Evolutionary conservation across 2,797 vertebrate species (phyloP), one percentile per base, ranked within the genome.

Genomic region (Macroramphosus scolopax): DNA sequence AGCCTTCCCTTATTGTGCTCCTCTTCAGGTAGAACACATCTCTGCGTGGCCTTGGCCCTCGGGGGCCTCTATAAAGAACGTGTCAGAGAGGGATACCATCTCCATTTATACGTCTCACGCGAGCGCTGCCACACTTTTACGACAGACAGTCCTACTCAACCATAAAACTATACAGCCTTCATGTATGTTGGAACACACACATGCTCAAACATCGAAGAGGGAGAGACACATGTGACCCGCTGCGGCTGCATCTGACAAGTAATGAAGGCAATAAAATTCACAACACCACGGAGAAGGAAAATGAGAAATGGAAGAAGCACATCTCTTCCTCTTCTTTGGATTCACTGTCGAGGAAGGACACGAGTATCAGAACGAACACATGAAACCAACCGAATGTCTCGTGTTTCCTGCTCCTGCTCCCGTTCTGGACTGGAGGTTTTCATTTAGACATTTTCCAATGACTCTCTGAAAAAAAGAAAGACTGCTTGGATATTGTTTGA

Each of bases 71-170:
- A 57, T 79, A 75, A 78, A 81, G 71, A 68, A 57, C 12, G 13
- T 64, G 66, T 66, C 67, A 69, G 54, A 62, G 58, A 63, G 37
- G 43, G 43, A 69, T 58, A 49, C 64, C 51, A 58, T 72, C 59
- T 78, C 69, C 59, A 61, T 78, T 81, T 80, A 83, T 78, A 65
- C 31, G 77, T 66, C 75, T 74, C 72, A 72, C 42, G 53, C 61
- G 74, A 78, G 61, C 30, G 68, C 65, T 68, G 71, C 66, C 68
- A 65, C 67, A 58, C 51, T 67, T 83, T 81, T 77, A 82, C 30
- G 31, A 62, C 59, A 65, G 58, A 67, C 77, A 55, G 51, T 68
- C 37, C 57, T 51, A 56, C 44, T 64, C 60, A 49, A 33, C 68
- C 68, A 49, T 83, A 71, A 84, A 84, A 71, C 61, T 50, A 42